Evolutionary conservation across 35 echinoderm and acorn worm genomes (phyloP).

Genomic region (Patiria miniata): DNA sequence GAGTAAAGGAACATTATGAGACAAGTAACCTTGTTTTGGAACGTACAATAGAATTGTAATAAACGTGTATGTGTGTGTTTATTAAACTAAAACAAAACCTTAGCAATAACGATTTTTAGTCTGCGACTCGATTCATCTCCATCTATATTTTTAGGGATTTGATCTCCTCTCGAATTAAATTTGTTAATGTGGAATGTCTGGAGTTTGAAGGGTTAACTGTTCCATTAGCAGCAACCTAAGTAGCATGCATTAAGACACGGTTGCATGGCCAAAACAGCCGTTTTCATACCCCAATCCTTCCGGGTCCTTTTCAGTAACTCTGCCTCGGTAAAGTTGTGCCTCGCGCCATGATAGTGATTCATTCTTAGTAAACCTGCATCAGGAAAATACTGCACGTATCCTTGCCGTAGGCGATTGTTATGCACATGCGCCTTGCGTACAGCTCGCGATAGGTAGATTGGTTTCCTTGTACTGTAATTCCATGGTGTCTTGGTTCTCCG

Average conservation of each 20-base stretch:
- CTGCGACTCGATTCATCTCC: no score
- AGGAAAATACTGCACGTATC: background rate
- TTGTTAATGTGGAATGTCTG: no score
- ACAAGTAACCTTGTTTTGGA: no score
- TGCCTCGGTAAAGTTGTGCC: background rate
- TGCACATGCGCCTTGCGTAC: background rate
- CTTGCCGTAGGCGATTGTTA: background rate
- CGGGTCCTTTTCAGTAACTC: constrained; percentile 7
- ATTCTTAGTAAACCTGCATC: background rate
- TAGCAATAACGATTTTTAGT: no score
- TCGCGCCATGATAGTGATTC: background rate
- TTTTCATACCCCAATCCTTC: background rate
- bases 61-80: no score
- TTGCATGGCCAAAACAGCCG: background rate
- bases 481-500: background rate
- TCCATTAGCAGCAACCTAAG: background rate
- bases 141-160: no score
- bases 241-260: background rate
- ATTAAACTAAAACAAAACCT: no score
- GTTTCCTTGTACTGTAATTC: background rate
- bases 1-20: no score
- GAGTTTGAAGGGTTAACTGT: no score
- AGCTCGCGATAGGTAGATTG: background rate
- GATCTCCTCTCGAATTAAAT: no score
- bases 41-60: no score